Evolutionary conservation across 2,797 vertebrate genomes (phyloP), one percentile per base, ranked within the genome.

Genomic region (Todus mexicanus): DNA sequence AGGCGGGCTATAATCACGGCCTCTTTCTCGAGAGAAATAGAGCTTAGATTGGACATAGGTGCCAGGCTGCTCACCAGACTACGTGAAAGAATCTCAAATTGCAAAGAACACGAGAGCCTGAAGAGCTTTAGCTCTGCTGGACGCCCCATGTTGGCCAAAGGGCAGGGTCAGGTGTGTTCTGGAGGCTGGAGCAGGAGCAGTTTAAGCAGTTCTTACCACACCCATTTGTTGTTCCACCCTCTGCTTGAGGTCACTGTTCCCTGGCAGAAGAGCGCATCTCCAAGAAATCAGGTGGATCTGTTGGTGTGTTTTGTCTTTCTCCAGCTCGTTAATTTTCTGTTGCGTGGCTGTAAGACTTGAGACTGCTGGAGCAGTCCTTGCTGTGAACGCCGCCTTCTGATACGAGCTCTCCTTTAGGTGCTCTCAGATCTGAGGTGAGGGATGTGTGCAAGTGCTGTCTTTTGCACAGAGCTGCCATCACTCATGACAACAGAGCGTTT

Each of bases 221-320:
- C 73, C 70, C 64, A 3, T 51, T 42, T 56, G 85, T 35, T 86
- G 63, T 66, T 92, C 70, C 51, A 42, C 71, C 35, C 40, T 86
- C 63, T 87, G 71, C 74, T 92, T 21, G 71, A 93, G 86, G 80
- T 94, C 88, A 37, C n/a, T 57, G 37, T 92, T 94, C 50, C 29
- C 13, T 89, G 76, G 66, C 74, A 80, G 69, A n/a, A 50, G 64
- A 59, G 35, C 1, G 0, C 18, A 71, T 51, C 20, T 9, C 23
- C 14, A 29, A n/a, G 37, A 61, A 64, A 33, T 29, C 27, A 18
- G 45, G 19, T 22, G 63, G 63, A n/a, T 78, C 29, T 1, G 0
- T 43, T 38, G 0, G 0, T 19, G 11, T 20, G 22, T 76, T 50
- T 35, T 69, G 63, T 82, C n/a, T n/a, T 51, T 16, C 35, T 64